Evolutionary conservation across 2,888 invertebrate species (phyloP).

Genomic region (Conomelus anceps): DNA sequence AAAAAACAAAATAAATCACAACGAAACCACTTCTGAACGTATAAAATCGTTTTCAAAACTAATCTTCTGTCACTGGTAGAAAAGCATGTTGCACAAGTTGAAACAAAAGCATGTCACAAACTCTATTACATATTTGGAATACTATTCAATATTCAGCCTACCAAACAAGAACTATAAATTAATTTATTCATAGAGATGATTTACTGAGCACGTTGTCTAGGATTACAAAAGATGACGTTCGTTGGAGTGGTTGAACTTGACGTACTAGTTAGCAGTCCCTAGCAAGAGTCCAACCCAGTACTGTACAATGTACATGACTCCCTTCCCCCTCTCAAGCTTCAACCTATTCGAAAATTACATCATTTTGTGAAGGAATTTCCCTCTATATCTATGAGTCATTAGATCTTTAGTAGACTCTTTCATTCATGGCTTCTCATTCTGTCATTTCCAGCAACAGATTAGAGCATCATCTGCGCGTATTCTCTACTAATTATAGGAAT

Average conservation of each 20-base stretch:
- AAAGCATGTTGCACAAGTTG: not conserved
- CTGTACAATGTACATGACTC: not conserved
- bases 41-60: not conserved
- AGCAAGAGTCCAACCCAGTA: not conserved
- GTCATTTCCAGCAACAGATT: not conserved
- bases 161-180: not conserved
- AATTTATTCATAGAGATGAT: not conserved
- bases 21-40: too few relatives aligned
- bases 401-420: not conserved
- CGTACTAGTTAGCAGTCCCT: not conserved
- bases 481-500: not conserved
- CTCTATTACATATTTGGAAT: not conserved
- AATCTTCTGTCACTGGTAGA: not conserved
- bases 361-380: not conserved
- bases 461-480: not conserved
- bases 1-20: not conserved
- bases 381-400: not conserved
- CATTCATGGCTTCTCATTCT: not conserved
- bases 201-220: not conserved
- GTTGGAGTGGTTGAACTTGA: not conserved
- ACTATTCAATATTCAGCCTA: not conserved
- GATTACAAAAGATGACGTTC: not conserved
- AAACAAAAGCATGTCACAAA: not conserved
- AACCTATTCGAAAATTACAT: not conserved
- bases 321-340: not conserved